phyloP scores from a whole-genome alignment of 2,797 vertebrate species.

The Epinephelus awoara region DNA sequence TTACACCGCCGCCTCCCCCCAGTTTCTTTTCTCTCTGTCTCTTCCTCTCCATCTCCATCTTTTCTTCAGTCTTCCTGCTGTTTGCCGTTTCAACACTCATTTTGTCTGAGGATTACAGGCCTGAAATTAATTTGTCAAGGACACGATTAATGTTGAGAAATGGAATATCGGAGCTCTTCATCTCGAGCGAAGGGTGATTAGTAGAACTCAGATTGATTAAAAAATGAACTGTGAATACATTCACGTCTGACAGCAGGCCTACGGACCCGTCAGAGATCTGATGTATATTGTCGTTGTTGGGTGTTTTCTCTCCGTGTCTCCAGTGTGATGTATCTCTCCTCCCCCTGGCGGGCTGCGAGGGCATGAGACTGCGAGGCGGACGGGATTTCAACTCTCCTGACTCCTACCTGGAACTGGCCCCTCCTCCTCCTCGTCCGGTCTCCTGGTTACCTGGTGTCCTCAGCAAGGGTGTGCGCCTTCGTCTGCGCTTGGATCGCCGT shows the following conservation, averaged over 20 bases:
- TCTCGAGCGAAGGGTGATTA: neutral
- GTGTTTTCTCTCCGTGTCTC: neutral
- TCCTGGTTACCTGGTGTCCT: slow-evolving; percentile 79
- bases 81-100: neutral
- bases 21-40: neutral
- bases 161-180: slow-evolving; percentile 29
- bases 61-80: slow-evolving; percentile 8
- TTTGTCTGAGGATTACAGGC: slow-evolving; percentile 34
- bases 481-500: slow-evolving; percentile 75
- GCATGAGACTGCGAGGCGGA: slow-evolving; percentile 79
- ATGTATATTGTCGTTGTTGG: neutral
- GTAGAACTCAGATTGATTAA: slow-evolving; percentile 17
- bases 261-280: neutral
- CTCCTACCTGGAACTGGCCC: slow-evolving; percentile 25
- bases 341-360: slow-evolving; percentile 55
- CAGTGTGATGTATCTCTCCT: slow-evolving; percentile 72
- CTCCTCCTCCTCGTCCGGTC: slow-evolving; percentile 45
- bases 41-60: slow-evolving; percentile 9
- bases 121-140: slow-evolving; percentile 56
- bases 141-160: slow-evolving; percentile 44
- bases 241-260: neutral
- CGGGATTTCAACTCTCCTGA: slow-evolving; percentile 63
- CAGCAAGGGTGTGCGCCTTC: slow-evolving; percentile 77
- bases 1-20: slow-evolving; percentile 19
- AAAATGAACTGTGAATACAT: neutral